These are phyloP conservation scores for Acanthochromis polyacanthus DNA, from an alignment of 2,113 vertebrate genomes.

Conservation along the genomic window DNA sequence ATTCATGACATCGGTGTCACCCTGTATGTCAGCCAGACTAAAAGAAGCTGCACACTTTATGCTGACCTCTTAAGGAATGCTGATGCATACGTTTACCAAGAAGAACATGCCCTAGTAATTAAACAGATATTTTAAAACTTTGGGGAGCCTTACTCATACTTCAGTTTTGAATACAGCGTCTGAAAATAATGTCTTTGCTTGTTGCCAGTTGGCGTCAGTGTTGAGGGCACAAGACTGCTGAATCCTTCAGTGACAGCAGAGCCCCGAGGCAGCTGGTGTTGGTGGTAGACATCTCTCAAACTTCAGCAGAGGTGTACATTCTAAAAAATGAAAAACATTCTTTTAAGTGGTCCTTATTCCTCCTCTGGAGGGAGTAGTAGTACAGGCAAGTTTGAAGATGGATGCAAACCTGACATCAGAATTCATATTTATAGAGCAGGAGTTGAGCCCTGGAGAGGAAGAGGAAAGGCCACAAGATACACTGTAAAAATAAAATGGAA, in stretches of 20 bases:
- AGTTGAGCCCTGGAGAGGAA: slow-evolving; percentile 41
- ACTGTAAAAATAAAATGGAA: too few species aligned
- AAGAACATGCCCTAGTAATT: slow-evolving; percentile 2
- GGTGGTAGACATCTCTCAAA: slow-evolving; percentile 17
- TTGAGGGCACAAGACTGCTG: slow-evolving; percentile 2
- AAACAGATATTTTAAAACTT: background rate
- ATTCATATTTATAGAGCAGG: slow-evolving; percentile 31
- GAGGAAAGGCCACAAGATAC: slow-evolving; percentile 17
- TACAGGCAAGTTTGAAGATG: slow-evolving; percentile 18
- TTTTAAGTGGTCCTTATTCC: slow-evolving; percentile 32
- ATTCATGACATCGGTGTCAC: slow-evolving; percentile 2
- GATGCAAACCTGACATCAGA: slow-evolving; percentile 31
- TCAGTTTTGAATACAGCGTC: slow-evolving; percentile 1
- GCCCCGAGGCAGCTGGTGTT: slow-evolving; percentile 1
- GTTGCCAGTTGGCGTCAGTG: background rate
- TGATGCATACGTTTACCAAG: background rate
- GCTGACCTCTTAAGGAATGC: background rate
- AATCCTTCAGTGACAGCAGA: slow-evolving; percentile 35
- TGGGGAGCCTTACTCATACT: background rate
- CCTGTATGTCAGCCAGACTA: slow-evolving; percentile 5
- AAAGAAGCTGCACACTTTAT: background rate
- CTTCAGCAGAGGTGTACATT: slow-evolving; percentile 22
- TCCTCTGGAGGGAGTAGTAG: slow-evolving; percentile 51
- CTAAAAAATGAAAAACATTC: slow-evolving; percentile 9
- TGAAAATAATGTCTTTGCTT: slow-evolving; percentile 14